Conservation (phyloP, 1,140 invertebrate species). For the Drosophila punjabiensis region DNA sequence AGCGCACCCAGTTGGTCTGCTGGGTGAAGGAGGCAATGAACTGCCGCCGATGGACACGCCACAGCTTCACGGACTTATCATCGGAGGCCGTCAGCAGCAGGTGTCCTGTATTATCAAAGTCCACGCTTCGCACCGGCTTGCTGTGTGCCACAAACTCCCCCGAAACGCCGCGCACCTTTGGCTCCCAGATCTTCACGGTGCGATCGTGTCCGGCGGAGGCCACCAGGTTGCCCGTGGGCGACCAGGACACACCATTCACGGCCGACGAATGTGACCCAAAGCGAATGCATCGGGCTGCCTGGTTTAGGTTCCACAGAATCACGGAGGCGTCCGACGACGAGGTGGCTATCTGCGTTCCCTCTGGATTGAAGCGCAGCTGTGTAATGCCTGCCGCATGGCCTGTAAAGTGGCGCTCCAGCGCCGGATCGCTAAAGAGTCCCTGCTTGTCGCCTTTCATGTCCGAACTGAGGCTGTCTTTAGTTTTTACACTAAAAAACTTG, state of each 20-base stretch:
- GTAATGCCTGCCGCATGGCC: slow-evolving; percentile 92
- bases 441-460: slow-evolving; percentile 21
- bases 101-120: slow-evolving; percentile 92
- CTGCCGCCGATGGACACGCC: slow-evolving; percentile 89
- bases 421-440: slow-evolving; percentile 86
- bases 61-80: slow-evolving; percentile 94
- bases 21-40: slow-evolving; percentile 92
- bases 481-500: background rate
- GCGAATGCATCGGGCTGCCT: slow-evolving; percentile 88
- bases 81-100: slow-evolving; percentile 93
- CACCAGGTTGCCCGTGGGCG: slow-evolving; percentile 92
- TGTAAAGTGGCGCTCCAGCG: slow-evolving; percentile 91
- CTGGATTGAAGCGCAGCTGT: slow-evolving; percentile 91
- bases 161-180: slow-evolving; percentile 91
- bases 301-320: slow-evolving; percentile 92
- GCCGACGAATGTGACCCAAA: slow-evolving; percentile 89
- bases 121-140: slow-evolving; percentile 91
- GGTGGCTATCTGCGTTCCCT: slow-evolving; percentile 91
- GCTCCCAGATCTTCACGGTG: slow-evolving; percentile 94
- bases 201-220: slow-evolving; percentile 93
- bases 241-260: slow-evolving; percentile 90
- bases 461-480: background rate
- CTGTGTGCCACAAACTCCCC: slow-evolving; percentile 92
- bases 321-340: slow-evolving; percentile 91
- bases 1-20: slow-evolving; percentile 95